phyloP scores from a whole-genome alignment of 2,888 invertebrate species.

The Ametastegia equiseti region DNA sequence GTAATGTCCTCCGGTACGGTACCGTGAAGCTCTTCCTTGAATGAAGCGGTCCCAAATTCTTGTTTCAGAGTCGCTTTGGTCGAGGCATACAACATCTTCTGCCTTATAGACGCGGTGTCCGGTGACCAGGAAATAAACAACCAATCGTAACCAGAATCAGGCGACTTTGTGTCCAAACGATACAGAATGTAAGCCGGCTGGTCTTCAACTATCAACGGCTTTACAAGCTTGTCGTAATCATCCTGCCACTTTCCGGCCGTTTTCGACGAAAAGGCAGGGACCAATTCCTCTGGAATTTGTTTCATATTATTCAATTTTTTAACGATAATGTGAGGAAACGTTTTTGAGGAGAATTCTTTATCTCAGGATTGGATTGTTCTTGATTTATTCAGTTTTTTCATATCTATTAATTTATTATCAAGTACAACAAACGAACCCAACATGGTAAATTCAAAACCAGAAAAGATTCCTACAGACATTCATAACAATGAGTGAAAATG shows the following conservation, averaged over 20 bases:
- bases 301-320: too few relatives aligned
- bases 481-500: too few relatives aligned
- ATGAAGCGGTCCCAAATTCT: slow-evolving; percentile 96
- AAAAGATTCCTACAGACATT: too few relatives aligned
- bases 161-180: slow-evolving; percentile 87
- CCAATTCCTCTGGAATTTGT: slow-evolving; percentile 86
- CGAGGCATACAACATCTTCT: slow-evolving; percentile 99
- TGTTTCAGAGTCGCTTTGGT: slow-evolving; percentile 98
- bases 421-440: too few relatives aligned
- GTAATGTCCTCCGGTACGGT: slow-evolving; percentile 90
- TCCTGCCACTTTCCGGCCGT: slow-evolving; percentile 89
- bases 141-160: slow-evolving; percentile 92
- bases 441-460: too few relatives aligned
- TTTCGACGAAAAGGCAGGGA: slow-evolving; percentile 82
- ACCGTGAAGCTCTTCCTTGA: slow-evolving; percentile 96
- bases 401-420: too few relatives aligned
- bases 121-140: slow-evolving; percentile 96
- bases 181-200: slow-evolving; percentile 93
- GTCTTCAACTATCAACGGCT: slow-evolving; percentile 84
- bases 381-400: too few relatives aligned
- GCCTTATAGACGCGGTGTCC: slow-evolving; percentile 91
- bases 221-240: slow-evolving; percentile 88
- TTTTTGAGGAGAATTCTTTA: too few relatives aligned
- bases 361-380: too few relatives aligned
- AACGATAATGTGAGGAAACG: too few relatives aligned